Conservation (phyloP, 2,113 vertebrate species). For the Philantomba maxwellii region DNA sequence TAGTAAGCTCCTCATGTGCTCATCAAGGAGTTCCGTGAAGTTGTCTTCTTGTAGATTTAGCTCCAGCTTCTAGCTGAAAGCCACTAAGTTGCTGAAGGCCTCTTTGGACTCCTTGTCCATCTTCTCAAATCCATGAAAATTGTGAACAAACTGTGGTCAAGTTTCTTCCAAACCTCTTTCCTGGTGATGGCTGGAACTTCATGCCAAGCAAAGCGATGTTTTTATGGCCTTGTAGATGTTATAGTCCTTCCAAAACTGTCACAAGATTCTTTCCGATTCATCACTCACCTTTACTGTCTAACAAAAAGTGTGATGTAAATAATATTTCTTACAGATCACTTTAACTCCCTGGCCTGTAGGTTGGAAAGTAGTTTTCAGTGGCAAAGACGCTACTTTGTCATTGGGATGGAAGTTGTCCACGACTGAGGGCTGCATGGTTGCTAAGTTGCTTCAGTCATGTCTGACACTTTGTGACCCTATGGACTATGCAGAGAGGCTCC, state of each 20-base stretch:
- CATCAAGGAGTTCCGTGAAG: neutral
- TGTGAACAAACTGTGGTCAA: neutral
- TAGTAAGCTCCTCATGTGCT: neutral
- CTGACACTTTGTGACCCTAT: neutral
- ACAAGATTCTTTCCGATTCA: neutral
- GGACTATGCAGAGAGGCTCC: neutral
- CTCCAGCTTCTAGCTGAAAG: neutral
- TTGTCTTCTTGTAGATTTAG: neutral
- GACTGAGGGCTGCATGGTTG: neutral
- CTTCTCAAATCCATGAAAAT: neutral
- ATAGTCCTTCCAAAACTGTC: neutral
- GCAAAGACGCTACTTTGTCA: neutral
- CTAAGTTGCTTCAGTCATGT: neutral
- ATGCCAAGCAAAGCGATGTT: neutral
- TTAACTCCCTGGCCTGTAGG: neutral
- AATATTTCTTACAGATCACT: neutral
- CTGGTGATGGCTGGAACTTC: neutral
- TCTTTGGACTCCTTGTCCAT: neutral
- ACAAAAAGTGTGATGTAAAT: neutral
- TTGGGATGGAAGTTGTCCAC: neutral
- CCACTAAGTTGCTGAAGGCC: neutral
- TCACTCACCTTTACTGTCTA: neutral
- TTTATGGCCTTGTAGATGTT: neutral
- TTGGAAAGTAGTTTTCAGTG: neutral
- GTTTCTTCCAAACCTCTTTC: neutral